Evolutionary conservation across 1,140 invertebrate species (phyloP).

Genomic region (Acyrthosiphon pisum): DNA sequence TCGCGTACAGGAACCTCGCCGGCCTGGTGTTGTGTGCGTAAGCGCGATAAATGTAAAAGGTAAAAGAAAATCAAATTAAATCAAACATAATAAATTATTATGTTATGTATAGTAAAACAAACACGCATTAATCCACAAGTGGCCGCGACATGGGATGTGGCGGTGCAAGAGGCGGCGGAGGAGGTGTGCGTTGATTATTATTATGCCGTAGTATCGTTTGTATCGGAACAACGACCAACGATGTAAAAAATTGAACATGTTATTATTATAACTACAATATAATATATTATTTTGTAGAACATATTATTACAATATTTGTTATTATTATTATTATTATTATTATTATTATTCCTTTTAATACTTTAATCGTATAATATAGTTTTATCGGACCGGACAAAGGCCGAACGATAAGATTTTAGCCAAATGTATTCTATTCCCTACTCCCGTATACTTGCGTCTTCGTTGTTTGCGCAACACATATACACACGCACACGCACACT

Average conservation of each 20-base stretch:
- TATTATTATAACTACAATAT: background rate
- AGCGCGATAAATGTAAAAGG: background rate
- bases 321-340: no score
- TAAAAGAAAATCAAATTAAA: background rate
- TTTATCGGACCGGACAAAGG: background rate
- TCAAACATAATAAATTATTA: background rate
- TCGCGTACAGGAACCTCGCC: background rate
- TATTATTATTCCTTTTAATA: no score
- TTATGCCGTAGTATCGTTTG: background rate
- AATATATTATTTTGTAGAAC: background rate
- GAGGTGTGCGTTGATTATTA: background rate
- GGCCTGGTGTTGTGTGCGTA: background rate
- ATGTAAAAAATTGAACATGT: background rate
- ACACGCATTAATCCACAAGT: background rate
- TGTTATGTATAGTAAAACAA: background rate
- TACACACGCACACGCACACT: no score
- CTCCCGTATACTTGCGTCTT: background rate
- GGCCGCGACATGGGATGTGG: background rate
- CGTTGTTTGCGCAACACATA: background rate
- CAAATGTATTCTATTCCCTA: background rate
- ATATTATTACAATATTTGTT: background rate
- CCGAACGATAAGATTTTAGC: background rate
- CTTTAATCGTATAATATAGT: background rate
- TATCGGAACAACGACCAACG: background rate
- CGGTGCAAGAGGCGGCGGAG: background rate